Evolutionary conservation across 2,888 invertebrate genomes (phyloP), one percentile per base, ranked within the genome.

Genomic region (Siphlonurus alternatus): DNA sequence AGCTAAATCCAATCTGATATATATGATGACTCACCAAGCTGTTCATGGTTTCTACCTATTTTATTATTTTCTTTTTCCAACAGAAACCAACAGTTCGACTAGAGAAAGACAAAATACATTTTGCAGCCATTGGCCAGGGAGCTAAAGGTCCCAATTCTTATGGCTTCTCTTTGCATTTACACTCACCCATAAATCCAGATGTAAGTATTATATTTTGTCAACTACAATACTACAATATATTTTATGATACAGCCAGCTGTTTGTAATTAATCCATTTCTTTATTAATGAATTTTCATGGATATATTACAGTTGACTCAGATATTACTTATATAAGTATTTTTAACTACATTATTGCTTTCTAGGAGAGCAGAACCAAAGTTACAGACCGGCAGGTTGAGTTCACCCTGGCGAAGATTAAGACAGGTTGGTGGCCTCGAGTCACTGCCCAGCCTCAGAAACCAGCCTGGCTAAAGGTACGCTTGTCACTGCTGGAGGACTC

Each of bases 351-450:
- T n/a, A n/a, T 66, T 69, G 62, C 66, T 67, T 73, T 73, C 56
- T 67, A 83, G 80, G 78, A 77, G 25, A 81, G 81, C 67, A 75
- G 73, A 56, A 82, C 77, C 67, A 83, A 85, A 71, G 79, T 89
- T 18, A 82, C 82, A 65, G 92, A 89, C 66, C 84, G 88, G 66
- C 83, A 88, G 73, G 83, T 94, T 20, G 89, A 91, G 69, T 81
- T 94, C 70, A 76, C 81, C 0, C 76, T 95, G 56, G 80, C 78
- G 63, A 95, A 95, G 74, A 73, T 76, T 54, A 78, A 81, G 25
- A 76, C 77, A 1, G 81, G 81, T 1, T 91, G 88, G 85, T 95
- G 95, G 95, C 89, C 92, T 0, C 78, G 94, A 61, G 76, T 95
- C 20, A 89, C 86, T 1, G 83, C 86, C 10, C 84, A 87, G 67